Evolutionary conservation across 2,888 invertebrate species (phyloP), one percentile per base, ranked within the genome.

Genomic region (Eurois occulta): DNA sequence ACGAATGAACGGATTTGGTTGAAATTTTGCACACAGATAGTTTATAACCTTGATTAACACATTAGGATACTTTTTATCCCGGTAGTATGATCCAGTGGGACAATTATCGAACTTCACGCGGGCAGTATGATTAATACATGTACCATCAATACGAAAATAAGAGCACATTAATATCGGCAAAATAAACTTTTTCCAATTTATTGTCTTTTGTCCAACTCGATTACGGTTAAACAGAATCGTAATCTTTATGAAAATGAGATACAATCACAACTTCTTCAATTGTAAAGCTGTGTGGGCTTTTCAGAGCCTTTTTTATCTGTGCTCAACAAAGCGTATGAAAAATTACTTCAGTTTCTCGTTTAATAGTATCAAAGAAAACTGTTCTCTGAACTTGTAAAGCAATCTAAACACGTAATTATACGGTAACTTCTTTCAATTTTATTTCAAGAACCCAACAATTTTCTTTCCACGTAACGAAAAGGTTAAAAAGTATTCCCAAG

Each of bases 351-450:
- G 18, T 16, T 41, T 46, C 35, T 83, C 35, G 16, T 79, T 72
- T 48, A 35, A 55, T 35, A 66, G 28, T 84, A 72, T 84, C 60
- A 84, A 81, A 75, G 71, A 72, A 72, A 84, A 69, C 73, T 24
- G 60, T 55, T 84, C 46, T 32, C 65, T 48, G 80, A 67, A 67
- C 67, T 52, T 48, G n/a, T 43, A 81, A 82, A 85, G 66, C 24
- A 84, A 80, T 84, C 60, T 80, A 84, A 80, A 60, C 60, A 71
- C 21, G 46, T 55, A 80, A 80, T 81, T 80, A 68, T 78, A 65
- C 48, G 28, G 32, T 70, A 60, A 58, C 46, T 73, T 85, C 35
- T 84, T 65, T 48, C 41, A 84, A 80, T 60, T 60, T 84, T 73
- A 60, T 72, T 72, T 76, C 65, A 70, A 76, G 72, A 67, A 55